Evolutionary conservation across 2,113 vertebrate species (phyloP).

Genomic region (Chinchilla lanigera): DNA sequence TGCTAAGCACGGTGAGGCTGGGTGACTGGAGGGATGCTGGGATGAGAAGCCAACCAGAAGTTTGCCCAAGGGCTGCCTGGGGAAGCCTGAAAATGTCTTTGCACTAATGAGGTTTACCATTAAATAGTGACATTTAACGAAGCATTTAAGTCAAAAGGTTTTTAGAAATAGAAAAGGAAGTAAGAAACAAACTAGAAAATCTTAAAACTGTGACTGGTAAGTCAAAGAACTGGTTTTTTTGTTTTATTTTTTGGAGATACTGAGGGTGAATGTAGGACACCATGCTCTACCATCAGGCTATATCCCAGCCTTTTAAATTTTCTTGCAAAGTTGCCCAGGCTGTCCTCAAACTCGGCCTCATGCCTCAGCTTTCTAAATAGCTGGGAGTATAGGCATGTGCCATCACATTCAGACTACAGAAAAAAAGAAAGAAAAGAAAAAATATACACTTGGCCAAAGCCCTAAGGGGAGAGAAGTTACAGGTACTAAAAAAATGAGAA

Average conservation of each 20-base stretch:
- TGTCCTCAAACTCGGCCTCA: not conserved
- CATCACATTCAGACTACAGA: not conserved
- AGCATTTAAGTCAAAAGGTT: not conserved
- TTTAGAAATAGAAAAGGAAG: not conserved
- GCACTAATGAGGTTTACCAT: not conserved
- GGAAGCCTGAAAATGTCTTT: not conserved
- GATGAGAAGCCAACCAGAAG: not conserved
- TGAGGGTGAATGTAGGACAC: not conserved
- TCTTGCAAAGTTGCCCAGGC: not conserved
- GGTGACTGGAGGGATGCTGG: not conserved
- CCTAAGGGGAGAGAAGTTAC: not conserved
- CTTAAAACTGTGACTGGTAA: not conserved
- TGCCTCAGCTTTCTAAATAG: not conserved
- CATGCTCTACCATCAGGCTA: not conserved
- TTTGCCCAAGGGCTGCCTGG: not conserved
- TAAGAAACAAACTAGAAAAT: not conserved
- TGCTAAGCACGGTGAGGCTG: not conserved
- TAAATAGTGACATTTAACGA: not conserved
- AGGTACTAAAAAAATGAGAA: not conserved
- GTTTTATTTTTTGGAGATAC: not conserved
- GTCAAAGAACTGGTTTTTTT: not conserved
- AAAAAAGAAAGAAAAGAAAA: not conserved
- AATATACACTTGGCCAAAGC: not conserved
- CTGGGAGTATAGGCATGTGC: not conserved
- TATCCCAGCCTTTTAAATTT: not conserved